A percentile compares a stretch with the other conserved stretches of the same genome.
Evolutionary conservation across 1,140 invertebrate genomes (phyloP).

Genomic region (Geopemphigus sp.): DNA sequence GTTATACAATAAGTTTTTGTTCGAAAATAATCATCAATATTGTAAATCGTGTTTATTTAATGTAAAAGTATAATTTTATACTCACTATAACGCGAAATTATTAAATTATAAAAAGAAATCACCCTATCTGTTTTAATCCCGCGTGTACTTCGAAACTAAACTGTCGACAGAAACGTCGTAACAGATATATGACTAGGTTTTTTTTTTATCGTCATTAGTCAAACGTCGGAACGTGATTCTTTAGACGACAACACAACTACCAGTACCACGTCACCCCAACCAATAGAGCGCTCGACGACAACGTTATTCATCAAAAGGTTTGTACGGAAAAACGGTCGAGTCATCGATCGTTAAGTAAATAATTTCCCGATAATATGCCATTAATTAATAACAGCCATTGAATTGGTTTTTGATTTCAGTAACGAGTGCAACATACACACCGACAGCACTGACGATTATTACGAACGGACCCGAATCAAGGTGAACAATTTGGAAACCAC

Average conservation of each 20-base stretch:
- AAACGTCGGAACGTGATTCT: conserved; percentile 77
- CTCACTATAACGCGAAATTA: too few relatives aligned
- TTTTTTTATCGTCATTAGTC: conserved; percentile 56
- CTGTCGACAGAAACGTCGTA: too few relatives aligned
- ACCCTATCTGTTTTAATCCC: too few relatives aligned
- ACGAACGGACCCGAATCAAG: conserved; percentile 55
- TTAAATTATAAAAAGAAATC: too few relatives aligned
- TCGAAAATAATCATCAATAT: not conserved
- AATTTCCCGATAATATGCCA: too few relatives aligned
- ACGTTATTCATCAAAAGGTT: conserved; percentile 53
- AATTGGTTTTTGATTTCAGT: conserved; percentile 53
- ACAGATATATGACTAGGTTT: too few relatives aligned
- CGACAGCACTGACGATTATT: conserved; percentile 56
- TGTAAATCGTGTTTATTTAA: not conserved
- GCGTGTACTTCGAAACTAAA: too few relatives aligned
- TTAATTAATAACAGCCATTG: not conserved
- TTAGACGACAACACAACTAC: conserved; percentile 80
- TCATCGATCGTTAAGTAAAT: too few relatives aligned
- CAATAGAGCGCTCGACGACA: conserved; percentile 29
- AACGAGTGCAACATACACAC: conserved; percentile 61
- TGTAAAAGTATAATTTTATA: not conserved
- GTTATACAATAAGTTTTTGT: not conserved
- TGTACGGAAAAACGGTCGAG: not conserved
- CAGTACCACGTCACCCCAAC: conserved; percentile 43
- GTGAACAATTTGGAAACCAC: conserved; percentile 83